A percentile compares a stretch with the other conserved stretches of the same genome.
Evolutionary conservation across 2,113 vertebrate genomes (phyloP).

Genomic region (Periophthalmus modestus): DNA sequence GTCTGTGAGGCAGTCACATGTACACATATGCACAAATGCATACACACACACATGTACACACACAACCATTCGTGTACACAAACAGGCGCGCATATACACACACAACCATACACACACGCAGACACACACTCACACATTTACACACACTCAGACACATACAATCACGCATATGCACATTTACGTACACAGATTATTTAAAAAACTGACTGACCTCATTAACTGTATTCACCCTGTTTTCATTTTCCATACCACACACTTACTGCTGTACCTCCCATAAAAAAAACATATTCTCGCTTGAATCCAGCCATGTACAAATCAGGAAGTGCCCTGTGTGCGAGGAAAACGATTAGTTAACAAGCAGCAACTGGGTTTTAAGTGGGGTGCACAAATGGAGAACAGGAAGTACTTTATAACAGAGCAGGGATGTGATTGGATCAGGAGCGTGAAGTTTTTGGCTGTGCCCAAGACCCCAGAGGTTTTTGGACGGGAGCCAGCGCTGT

Average conservation of each 20-base stretch:
- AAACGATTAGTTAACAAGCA: constrained; percentile 65
- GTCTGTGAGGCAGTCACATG: too few relatives aligned
- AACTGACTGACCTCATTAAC: constrained; percentile 60
- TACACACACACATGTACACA: constrained; percentile 16
- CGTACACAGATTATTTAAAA: constrained; percentile 60
- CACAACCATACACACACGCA: too few relatives aligned
- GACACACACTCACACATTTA: background rate
- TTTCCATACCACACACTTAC: constrained; percentile 61
- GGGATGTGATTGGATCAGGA: constrained; percentile 75
- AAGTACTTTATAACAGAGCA: constrained; percentile 52
- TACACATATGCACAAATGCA: constrained; percentile 11
- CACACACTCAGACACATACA: constrained; percentile 28
- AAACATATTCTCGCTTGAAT: constrained; percentile 55
- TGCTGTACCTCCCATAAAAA: constrained; percentile 49
- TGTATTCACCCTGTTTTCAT: constrained; percentile 64
- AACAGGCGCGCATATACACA: constrained; percentile 30
- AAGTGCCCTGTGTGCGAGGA: constrained; percentile 54
- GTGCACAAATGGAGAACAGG: constrained; percentile 72
- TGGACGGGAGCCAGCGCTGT: constrained; percentile 84
- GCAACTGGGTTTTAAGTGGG: constrained; percentile 48
- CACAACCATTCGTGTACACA: too few relatives aligned
- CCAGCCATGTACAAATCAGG: constrained; percentile 44
- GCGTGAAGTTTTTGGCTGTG: constrained; percentile 68
- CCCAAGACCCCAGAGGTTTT: constrained; percentile 70
- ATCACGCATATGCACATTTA: constrained; percentile 31